Conservation (phyloP, 2,888 invertebrate species). For the Hydriomena furcata region DNA sequence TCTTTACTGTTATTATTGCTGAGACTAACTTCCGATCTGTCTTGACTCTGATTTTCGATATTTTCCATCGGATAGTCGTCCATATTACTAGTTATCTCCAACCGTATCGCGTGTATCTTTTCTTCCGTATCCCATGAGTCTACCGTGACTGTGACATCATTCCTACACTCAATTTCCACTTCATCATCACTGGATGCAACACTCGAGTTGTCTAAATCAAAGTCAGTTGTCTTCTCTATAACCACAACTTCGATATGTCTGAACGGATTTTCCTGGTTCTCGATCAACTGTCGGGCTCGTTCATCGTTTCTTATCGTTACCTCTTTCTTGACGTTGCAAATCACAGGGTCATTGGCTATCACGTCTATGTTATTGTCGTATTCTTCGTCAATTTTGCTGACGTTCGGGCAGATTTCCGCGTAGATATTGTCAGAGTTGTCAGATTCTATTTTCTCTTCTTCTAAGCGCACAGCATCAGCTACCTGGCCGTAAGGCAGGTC, state of each 20-base stretch:
- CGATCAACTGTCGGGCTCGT: conserved; percentile 72
- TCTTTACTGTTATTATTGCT: conserved; percentile 61
- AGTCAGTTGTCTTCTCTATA: conserved; percentile 78
- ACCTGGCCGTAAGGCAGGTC: conserved; percentile 88
- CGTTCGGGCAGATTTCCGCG: conserved; percentile 86
- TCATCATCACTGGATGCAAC: conserved; percentile 71
- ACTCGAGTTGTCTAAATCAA: conserved; percentile 75
- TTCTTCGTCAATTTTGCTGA: conserved; percentile 71
- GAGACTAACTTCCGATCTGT: conserved; percentile 60
- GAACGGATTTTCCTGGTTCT: conserved; percentile 75
- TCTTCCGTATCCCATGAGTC: conserved; percentile 76
- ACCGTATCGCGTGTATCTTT: conserved; percentile 75
- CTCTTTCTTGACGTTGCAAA: conserved; percentile 79
- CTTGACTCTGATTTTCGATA: conserved; percentile 51
- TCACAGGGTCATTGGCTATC: conserved; percentile 74
- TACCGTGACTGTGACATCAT: conserved; percentile 68
- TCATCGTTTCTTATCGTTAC: conserved; percentile 75
- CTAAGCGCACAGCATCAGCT: conserved; percentile 84
- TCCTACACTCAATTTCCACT: conserved; percentile 65
- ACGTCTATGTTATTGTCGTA: conserved; percentile 74
- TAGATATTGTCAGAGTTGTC: conserved; percentile 86
- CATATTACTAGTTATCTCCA: conserved; percentile 78
- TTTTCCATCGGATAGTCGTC: conserved; percentile 68
- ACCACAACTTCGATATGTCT: conserved; percentile 81
- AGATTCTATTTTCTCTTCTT: conserved; percentile 71